Percentiles rank a stretch among this genome's conserved stretches.
Conservation (phyloP, 2,113 vertebrate species). For the Typhlomys cinereus region DNA sequence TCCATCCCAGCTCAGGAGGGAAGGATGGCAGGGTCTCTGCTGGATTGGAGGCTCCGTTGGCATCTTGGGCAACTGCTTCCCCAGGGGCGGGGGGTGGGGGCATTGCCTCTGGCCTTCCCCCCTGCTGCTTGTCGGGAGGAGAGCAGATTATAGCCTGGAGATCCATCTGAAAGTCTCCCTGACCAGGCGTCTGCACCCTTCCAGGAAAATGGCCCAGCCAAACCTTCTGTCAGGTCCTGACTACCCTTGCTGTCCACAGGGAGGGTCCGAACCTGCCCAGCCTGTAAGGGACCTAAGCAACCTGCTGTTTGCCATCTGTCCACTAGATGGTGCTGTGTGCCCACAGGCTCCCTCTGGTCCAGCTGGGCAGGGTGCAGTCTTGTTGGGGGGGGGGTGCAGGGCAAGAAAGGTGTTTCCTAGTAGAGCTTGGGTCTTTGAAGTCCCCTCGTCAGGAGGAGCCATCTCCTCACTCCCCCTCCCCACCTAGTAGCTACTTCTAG, state of each 20-base stretch:
- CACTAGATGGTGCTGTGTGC: constrained; percentile 79
- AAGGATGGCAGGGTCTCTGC: background rate
- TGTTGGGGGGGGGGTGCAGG: background rate
- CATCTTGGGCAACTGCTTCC: background rate
- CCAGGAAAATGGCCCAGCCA: background rate
- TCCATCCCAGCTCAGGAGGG: background rate
- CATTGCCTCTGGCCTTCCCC: background rate
- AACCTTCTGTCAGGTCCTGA: background rate
- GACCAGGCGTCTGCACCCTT: constrained; percentile 49
- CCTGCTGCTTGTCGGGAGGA: background rate
- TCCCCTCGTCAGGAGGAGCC: background rate
- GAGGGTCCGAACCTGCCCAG: rapidly evolving
- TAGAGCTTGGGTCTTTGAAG: background rate
- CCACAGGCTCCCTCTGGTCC: rapidly evolving
- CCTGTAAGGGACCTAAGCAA: rapidly evolving
- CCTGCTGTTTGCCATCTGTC: background rate
- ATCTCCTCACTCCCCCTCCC: background rate
- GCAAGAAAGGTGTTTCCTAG: background rate
- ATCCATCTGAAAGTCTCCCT: constrained; percentile 63
- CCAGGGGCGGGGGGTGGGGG: too few species aligned
- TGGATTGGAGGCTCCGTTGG: background rate
- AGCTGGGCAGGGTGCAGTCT: rapidly evolving
- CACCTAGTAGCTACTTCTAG: background rate
- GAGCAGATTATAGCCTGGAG: background rate
- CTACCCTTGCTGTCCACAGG: background rate